phyloP scores from a whole-genome alignment of 2,797 vertebrate species.

The Delichon dasypus region DNA sequence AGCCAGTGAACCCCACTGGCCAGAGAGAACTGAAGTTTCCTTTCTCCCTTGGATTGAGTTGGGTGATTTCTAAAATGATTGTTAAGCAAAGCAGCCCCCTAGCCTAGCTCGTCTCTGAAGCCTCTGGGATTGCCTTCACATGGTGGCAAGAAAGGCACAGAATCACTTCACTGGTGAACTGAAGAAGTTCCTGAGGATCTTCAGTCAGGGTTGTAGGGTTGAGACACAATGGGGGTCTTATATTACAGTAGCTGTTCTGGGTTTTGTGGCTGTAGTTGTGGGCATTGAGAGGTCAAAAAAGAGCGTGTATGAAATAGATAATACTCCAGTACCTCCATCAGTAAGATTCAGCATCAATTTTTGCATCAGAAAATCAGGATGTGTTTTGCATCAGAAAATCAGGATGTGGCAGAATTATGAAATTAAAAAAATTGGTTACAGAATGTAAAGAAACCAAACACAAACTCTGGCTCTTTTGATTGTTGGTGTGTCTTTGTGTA shows the following conservation, averaged over 20 bases:
- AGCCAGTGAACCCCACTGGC: not conserved
- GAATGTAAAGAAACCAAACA: not conserved
- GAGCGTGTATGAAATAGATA: not conserved
- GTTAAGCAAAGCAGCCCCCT: not conserved
- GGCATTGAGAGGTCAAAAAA: not conserved
- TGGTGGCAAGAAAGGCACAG: not conserved
- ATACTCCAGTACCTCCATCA: not conserved
- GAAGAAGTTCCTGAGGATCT: not conserved
- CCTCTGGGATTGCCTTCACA: not conserved
- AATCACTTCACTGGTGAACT: not conserved
- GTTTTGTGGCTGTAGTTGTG: not conserved
- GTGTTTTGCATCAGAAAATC: not conserved
- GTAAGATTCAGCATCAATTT: not conserved
- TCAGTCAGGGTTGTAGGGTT: not conserved
- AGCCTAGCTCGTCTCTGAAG: not conserved
- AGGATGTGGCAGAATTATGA: not conserved
- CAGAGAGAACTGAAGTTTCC: not conserved
- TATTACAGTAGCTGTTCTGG: not conserved
- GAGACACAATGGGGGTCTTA: not conserved
- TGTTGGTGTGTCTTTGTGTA: not conserved
- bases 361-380: not conserved
- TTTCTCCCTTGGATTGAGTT: not conserved
- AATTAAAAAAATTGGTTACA: not conserved
- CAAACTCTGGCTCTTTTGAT: slow-evolving; percentile 31
- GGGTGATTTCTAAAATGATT: not conserved